Conservation (phyloP, 2,113 vertebrate species). For the Entelurus aequoreus region DNA sequence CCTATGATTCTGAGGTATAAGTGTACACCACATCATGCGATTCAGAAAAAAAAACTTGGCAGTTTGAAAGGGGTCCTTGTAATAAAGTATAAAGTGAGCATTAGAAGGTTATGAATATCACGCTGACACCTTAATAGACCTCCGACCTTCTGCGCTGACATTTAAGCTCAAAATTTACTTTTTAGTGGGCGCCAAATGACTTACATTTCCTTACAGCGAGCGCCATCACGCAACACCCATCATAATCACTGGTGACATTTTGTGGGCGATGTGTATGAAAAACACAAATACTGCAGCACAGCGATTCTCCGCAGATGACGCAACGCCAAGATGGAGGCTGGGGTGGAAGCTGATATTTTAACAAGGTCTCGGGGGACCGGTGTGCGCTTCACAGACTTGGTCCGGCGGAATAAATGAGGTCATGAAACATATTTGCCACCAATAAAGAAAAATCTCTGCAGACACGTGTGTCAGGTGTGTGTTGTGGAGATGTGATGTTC, state of each 20-base stretch:
- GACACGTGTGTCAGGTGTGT: not conserved
- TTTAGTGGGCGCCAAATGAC: not conserved
- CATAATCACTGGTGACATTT: not conserved
- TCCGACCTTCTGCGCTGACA: not conserved
- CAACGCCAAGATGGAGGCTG: constrained; percentile 1
- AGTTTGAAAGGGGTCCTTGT: too few relatives aligned
- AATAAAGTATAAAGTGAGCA: not conserved
- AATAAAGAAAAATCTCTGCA: not conserved
- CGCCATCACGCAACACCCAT: not conserved
- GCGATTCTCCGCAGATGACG: not conserved
- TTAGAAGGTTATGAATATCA: not conserved
- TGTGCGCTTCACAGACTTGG: not conserved
- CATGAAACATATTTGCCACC: constrained; percentile 13
- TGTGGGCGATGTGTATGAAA: not conserved
- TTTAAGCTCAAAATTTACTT: constrained; percentile 3
- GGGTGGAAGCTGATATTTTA: constrained; percentile 17
- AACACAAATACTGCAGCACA: not conserved
- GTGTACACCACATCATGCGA: too few relatives aligned
- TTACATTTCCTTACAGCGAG: not conserved
- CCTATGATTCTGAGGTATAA: too few relatives aligned
- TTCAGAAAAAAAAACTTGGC: too few relatives aligned
- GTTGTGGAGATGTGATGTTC: not conserved
- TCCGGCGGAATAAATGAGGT: not conserved
- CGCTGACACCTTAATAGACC: not conserved
- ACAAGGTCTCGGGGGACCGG: constrained; percentile 23